phyloP scores from a whole-genome alignment of 2,888 invertebrate species.

The Netelia inedita region DNA sequence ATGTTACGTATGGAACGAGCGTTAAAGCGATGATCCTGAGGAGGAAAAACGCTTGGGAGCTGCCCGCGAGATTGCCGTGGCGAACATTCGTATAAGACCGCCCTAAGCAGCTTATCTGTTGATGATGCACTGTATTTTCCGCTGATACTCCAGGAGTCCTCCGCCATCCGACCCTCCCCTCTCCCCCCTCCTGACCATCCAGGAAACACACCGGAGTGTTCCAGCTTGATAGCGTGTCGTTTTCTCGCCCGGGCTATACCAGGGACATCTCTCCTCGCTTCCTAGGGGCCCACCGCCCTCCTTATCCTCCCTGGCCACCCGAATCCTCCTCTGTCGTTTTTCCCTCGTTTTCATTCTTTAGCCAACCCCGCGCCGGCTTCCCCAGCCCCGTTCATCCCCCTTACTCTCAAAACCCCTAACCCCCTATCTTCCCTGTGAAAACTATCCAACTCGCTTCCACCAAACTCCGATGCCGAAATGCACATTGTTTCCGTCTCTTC shows the following conservation, averaged over 20 bases:
- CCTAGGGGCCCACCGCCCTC: background rate
- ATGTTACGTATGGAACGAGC: constrained; percentile 16
- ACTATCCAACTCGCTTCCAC: constrained; percentile 18
- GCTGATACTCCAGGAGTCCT: constrained; percentile 71
- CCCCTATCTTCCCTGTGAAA: background rate
- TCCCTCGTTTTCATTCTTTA: constrained; percentile 33
- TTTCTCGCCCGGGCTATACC: constrained; percentile 70
- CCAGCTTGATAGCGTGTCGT: constrained; percentile 81
- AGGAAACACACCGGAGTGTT: constrained; percentile 77
- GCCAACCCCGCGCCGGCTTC: constrained; percentile 14
- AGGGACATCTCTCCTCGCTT: background rate
- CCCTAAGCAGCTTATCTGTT: constrained; percentile 83
- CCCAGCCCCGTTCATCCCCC: constrained; percentile 3
- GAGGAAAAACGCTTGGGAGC: constrained; percentile 66
- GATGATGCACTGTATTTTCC: constrained; percentile 83
- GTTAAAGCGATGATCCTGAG: constrained; percentile 28
- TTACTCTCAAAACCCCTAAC: constrained; percentile 18
- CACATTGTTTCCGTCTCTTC: constrained; percentile 44
- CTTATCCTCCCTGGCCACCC: constrained; percentile 64
- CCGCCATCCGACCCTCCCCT: constrained; percentile 9
- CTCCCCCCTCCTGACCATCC: constrained; percentile 4
- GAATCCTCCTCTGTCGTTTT: constrained; percentile 47
- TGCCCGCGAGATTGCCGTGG: constrained; percentile 67
- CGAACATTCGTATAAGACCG: constrained; percentile 78
- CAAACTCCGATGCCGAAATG: constrained; percentile 14